Evolutionary conservation across 2,888 invertebrate genomes (phyloP).

Genomic region (Caenorhabditis uteleia): DNA sequence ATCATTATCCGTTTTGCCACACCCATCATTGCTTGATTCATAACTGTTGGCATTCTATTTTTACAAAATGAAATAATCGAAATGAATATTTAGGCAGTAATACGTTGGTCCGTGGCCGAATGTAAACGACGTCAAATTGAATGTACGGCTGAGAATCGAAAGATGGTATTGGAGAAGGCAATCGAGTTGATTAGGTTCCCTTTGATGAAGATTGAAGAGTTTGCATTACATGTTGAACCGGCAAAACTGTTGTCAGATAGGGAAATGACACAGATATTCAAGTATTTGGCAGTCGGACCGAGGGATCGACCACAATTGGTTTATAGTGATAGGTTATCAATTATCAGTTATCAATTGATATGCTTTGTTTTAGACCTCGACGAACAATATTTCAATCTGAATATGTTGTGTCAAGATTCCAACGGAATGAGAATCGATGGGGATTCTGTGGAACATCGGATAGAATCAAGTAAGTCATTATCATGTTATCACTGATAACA

Average conservation of each 20-base stretch:
- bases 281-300: slow-evolving; percentile 77
- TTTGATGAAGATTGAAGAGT: slow-evolving; percentile 85
- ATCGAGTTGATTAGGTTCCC: slow-evolving; percentile 82
- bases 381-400: slow-evolving; percentile 39
- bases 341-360: too few relatives aligned
- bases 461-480: slow-evolving; percentile 76
- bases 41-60: slow-evolving; percentile 3
- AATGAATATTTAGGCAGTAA: slow-evolving; percentile 45
- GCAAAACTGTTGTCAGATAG: slow-evolving; percentile 80
- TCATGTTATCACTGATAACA: background rate
- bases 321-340: slow-evolving; percentile 71
- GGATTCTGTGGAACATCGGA: slow-evolving; percentile 85
- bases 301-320: slow-evolving; percentile 77
- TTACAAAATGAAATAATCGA: background rate
- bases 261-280: slow-evolving; percentile 79
- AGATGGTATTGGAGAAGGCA: slow-evolving; percentile 78
- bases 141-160: slow-evolving; percentile 78
- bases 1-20: slow-evolving; percentile 52
- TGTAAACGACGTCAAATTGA: slow-evolving; percentile 78
- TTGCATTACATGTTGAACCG: slow-evolving; percentile 76
- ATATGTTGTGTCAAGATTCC: slow-evolving; percentile 74
- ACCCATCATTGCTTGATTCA: slow-evolving; percentile 25
- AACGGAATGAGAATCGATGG: slow-evolving; percentile 82
- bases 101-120: slow-evolving; percentile 73
- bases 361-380: slow-evolving; percentile 20